phyloP scores from a whole-genome alignment of 2,113 vertebrate species.

The Antechinus flavipes region DNA sequence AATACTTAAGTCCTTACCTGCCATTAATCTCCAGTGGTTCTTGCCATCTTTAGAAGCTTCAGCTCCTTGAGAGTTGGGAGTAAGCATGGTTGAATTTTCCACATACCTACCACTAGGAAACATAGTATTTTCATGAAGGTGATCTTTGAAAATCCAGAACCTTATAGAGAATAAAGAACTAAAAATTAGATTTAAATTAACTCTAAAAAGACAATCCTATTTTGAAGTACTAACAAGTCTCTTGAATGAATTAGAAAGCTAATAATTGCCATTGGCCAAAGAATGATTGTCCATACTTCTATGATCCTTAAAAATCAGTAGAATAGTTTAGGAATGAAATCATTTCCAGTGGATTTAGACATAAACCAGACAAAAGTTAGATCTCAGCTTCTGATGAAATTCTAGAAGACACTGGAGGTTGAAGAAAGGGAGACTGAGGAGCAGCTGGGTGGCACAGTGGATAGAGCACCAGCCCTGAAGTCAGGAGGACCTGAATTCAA shows the following conservation, averaged over 20 bases:
- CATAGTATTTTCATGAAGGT: background rate
- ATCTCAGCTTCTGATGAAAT: background rate
- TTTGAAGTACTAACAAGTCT: background rate
- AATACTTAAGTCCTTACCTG: background rate
- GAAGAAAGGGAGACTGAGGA: background rate
- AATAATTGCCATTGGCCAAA: background rate
- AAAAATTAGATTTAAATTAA: background rate
- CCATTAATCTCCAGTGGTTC: background rate
- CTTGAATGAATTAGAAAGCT: background rate
- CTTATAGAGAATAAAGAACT: background rate
- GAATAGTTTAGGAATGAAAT: background rate
- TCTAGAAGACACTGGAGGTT: background rate
- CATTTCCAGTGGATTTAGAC: background rate
- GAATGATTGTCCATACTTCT: background rate
- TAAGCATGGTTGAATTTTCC: background rate
- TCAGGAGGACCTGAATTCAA: too few relatives aligned
- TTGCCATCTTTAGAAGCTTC: background rate
- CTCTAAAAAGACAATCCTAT: background rate
- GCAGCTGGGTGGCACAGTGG: too few relatives aligned
- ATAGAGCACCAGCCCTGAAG: too few relatives aligned
- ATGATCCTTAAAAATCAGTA: background rate
- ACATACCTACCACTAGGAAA: background rate
- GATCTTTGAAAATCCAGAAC: background rate
- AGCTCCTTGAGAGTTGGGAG: background rate
- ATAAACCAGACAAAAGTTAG: background rate